A percentile compares a stretch with the other conserved stretches of the same genome.
phyloP scores from a whole-genome alignment of 2,888 invertebrate species.

The Dione vanillae region DNA sequence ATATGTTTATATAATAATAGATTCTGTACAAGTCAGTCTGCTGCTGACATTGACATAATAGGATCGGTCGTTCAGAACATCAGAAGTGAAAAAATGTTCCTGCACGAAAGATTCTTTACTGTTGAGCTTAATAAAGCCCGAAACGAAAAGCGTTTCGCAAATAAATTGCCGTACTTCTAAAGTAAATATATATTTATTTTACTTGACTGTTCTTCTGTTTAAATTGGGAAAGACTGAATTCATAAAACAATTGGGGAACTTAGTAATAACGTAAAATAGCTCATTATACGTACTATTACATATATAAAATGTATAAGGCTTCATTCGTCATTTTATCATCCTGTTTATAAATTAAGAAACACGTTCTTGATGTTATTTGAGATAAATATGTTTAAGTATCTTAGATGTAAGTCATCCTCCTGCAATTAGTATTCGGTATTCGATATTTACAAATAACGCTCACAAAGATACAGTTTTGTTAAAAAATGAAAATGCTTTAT shows the following conservation, averaged over 20 bases:
- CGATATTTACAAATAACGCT: too few species aligned
- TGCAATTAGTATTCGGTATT: too few species aligned
- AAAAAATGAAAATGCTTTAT: too few species aligned
- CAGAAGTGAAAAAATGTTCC: constrained; percentile 49
- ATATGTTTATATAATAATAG: background rate
- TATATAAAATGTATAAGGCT: too few species aligned
- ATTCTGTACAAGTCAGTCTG: constrained; percentile 53
- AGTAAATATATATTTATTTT: constrained; percentile 2
- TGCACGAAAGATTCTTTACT: constrained; percentile 44
- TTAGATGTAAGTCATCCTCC: too few species aligned
- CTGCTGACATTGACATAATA: constrained; percentile 60
- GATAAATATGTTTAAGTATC: too few species aligned
- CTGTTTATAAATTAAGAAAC: too few species aligned
- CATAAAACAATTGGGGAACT: background rate
- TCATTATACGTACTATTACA: too few species aligned
- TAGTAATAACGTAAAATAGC: background rate
- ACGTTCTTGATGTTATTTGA: too few species aligned
- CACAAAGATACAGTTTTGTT: too few species aligned
- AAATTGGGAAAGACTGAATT: background rate
- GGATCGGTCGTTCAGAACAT: constrained; percentile 46
- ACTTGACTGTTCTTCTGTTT: background rate
- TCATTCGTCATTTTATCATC: too few species aligned
- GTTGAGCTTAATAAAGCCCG: constrained; percentile 14
- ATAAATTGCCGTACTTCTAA: constrained; percentile 20
- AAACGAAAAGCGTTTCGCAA: background rate